Evolutionary conservation across 1,140 invertebrate species (phyloP), one percentile per base, ranked within the genome.

Genomic region (Palaemon carinicauda): DNA sequence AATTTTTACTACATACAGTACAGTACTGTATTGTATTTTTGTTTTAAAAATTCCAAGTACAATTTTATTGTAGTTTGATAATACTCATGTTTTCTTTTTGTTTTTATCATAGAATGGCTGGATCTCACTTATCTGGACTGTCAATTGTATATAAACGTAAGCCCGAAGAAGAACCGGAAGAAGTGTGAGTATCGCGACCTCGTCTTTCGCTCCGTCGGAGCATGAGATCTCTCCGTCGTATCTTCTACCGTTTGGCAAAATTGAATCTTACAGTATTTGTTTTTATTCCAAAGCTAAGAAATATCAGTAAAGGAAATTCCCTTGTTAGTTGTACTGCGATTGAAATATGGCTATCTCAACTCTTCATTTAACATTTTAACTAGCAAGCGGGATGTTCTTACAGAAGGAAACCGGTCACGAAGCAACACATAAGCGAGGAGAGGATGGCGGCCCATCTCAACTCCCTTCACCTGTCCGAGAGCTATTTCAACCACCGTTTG

Each of bases 381-480:
- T 14, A 14, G 19, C 15, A 5, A 31, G n/a, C n/a, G 33, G 2
- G n/a, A 1, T 24, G n/a, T 51, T 51, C 17, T 19, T 21, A 1
- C 33, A 21, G 15, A 52, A 85, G 82, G 14, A 85, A 85, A 24
- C 82, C 74, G 15, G 21, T 79, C 15, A 56, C 75, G 41, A 85
- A 85, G 15, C 82, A 85, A 29, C 82, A 85, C 50, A 85, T 85
- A 19, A 85, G 54, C 17, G 82, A 85, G 54, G 82, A 85, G 82
- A 85, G 75, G 50, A 85, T 85, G 82, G 56, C 75, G 12, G 82
- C 82, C 10, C 82, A 85, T 41, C 82, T 85, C 7, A 85, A 85
- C 52, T 78, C 82, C n/a, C 82, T 85, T 5, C 82, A 85, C 41
- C 75, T 85, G 14, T 85, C 82, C n/a, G 82, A 85, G 24, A 78